Conservation (phyloP, 2,888 invertebrate species). For the Cosmopolites sordidus region DNA sequence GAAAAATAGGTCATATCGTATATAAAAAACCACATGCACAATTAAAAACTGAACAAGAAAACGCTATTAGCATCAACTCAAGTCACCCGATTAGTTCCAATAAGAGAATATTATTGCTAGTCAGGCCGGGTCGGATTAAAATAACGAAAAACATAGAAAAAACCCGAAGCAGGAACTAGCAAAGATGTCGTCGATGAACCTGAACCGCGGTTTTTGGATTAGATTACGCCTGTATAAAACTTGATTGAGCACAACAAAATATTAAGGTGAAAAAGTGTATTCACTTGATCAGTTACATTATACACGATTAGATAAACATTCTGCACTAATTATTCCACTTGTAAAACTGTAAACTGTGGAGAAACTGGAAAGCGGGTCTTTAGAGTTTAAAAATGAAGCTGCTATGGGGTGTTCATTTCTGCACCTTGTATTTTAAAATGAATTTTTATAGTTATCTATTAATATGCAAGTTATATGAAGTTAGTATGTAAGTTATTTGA, state of each 20-base stretch:
- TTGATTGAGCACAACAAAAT: not conserved
- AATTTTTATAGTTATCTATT: too few species aligned
- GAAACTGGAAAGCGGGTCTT: too few species aligned
- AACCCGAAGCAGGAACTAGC: conserved; percentile 1
- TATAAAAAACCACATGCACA: conserved; percentile 1
- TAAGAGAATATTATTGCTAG: conserved; percentile 4
- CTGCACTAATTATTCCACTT: too few species aligned
- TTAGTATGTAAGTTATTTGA: too few species aligned
- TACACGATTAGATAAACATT: conserved; percentile 3
- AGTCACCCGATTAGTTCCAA: conserved; percentile 9
- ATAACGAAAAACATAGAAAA: conserved; percentile 1
- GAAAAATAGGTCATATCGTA: conserved; percentile 2
- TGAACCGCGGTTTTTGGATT: conserved; percentile 12
- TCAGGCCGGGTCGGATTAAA: conserved; percentile 9
- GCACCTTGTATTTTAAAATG: too few species aligned
- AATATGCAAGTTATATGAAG: too few species aligned
- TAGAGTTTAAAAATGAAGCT: too few species aligned
- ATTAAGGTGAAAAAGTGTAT: conserved; percentile 9
- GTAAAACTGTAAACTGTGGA: too few species aligned
- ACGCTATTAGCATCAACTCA: conserved; percentile 12
- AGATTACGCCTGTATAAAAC: conserved; percentile 10
- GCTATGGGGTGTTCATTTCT: too few species aligned
- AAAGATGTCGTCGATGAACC: conserved; percentile 8
- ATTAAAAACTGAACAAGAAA: conserved; percentile 11
- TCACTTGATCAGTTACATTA: conserved; percentile 12